A percentile compares a stretch with the other conserved stretches of the same genome.
These are phyloP conservation scores for Nephotettix cincticeps DNA, from an alignment of 1,140 invertebrate species.

Conservation along the genomic window DNA sequence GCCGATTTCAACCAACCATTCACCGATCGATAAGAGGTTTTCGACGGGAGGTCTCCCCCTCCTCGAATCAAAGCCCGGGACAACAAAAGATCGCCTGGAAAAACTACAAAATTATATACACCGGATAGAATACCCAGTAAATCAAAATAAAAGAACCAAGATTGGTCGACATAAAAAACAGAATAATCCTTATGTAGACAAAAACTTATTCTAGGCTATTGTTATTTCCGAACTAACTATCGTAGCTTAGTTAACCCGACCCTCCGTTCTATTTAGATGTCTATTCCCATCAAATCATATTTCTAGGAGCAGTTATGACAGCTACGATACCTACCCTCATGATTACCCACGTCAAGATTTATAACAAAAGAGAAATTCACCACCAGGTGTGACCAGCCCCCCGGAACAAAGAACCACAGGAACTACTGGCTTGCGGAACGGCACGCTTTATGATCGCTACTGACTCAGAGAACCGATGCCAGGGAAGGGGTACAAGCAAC, in stretches of 20 bases:
- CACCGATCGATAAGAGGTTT: constrained; percentile 23
- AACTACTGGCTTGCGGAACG: not conserved
- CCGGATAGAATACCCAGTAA: too few species aligned
- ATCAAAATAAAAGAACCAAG: too few species aligned
- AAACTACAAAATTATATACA: too few species aligned
- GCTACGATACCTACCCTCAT: constrained; percentile 26
- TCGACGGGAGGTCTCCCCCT: not conserved
- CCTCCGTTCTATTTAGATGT: constrained; percentile 9
- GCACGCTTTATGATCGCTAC: constrained; percentile 13
- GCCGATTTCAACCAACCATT: constrained; percentile 16
- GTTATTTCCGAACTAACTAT: too few species aligned
- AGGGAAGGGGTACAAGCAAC: constrained; percentile 9
- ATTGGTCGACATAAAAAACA: too few species aligned
- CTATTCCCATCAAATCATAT: constrained; percentile 11
- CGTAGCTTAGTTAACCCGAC: too few species aligned
- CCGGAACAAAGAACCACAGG: not conserved
- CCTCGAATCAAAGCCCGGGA: not conserved
- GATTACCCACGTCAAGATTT: constrained; percentile 5
- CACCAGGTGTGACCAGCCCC: constrained; percentile 13
- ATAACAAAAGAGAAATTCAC: constrained; percentile 21
- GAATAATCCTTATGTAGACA: too few species aligned
- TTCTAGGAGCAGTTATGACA: constrained; percentile 21
- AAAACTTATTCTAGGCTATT: too few species aligned
- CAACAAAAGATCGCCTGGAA: not conserved
- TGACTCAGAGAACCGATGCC: constrained; percentile 2